A percentile compares a stretch with the other conserved stretches of the same genome.
Conservation (phyloP, 2,113 vertebrate genomes). For the Tonatia bakeri region DNA sequence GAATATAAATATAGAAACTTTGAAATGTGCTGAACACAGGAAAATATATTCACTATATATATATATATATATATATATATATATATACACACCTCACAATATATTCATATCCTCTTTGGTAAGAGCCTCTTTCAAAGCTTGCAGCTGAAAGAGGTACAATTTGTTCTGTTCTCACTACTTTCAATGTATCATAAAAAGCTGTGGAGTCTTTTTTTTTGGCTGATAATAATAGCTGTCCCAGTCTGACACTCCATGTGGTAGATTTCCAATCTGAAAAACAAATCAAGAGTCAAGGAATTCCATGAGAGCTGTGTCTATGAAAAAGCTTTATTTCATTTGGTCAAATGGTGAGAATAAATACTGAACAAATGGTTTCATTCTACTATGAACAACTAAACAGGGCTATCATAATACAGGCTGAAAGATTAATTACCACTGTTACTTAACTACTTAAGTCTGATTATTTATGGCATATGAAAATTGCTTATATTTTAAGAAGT, state of each 20-base stretch:
- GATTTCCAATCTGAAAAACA: conserved; percentile 87
- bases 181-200: conserved; percentile 90
- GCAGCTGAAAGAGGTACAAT: conserved; percentile 98
- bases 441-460: conserved; percentile 20
- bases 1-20: conserved; percentile 19
- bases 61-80: too few relatives aligned
- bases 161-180: conserved; percentile 93
- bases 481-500: not conserved
- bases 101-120: conserved; percentile 98
- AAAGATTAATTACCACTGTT: not conserved
- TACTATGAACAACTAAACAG: conserved; percentile 9
- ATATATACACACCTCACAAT: conserved; percentile 89
- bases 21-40: not conserved
- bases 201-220: conserved; percentile 90
- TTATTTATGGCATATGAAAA: conserved; percentile 28
- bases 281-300: conserved; percentile 20
- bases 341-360: conserved; percentile 42
- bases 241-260: conserved; percentile 91
- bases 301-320: not conserved
- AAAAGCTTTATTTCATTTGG: not conserved
- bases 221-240: conserved; percentile 91
- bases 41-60: too few relatives aligned
- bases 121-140: conserved; percentile 98
- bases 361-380: not conserved
- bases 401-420: not conserved